Base-by-base conservation (phyloP, 2,797 vertebrate genomes). In the Arnoldichthys spilopterus region DNA sequence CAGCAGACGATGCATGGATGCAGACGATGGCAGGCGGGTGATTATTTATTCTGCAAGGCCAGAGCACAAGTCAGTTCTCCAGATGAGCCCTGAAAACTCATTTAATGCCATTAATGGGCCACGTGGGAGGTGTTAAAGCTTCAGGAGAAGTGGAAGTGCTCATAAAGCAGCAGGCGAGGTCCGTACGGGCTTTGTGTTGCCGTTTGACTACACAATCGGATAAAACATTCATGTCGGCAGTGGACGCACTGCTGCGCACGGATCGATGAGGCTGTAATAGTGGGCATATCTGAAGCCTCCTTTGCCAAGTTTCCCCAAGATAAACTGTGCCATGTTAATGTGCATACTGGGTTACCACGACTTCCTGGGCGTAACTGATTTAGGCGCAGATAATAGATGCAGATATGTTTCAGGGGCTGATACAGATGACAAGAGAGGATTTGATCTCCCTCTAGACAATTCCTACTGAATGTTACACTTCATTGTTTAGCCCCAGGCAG, bases 201-300 rank as follows among this genome's bases (percentile, higher is more conserved):
- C 78, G 53, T 90, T 88, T 81, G 90, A 87, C 87, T 86, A 80
- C 77, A 84, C 56, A 64, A 72, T 56, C 75, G 68, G 83, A 91
- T 94, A 78, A 90, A 93, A 92, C 90, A 94, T 94, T 92, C 86
- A 94, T 86, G 40, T 76, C 32, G 20, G 75, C 79, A 80, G 76
- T 74, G 83, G 87, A 77, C 32, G 80, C 86, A 80, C 74, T 45
- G 74, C 84, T 74, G 86, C 82, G 86, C 79, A 70, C 86, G 72
- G 91, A 94, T 94, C 92, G 81, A 94, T 93, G 86, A 74, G 67
- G 82, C 86, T 83, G 85, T 91, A 89, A 90, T 91, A 87, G 87
- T 69, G 86, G 89, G 83, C 87, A 85, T 85, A 90, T 90, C 88
- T 64, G 67, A 89, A 89, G 82, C 86, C 73, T 78, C 82, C 66